Conservation (phyloP, 2,888 invertebrate species). For the Andrena dorsata region DNA sequence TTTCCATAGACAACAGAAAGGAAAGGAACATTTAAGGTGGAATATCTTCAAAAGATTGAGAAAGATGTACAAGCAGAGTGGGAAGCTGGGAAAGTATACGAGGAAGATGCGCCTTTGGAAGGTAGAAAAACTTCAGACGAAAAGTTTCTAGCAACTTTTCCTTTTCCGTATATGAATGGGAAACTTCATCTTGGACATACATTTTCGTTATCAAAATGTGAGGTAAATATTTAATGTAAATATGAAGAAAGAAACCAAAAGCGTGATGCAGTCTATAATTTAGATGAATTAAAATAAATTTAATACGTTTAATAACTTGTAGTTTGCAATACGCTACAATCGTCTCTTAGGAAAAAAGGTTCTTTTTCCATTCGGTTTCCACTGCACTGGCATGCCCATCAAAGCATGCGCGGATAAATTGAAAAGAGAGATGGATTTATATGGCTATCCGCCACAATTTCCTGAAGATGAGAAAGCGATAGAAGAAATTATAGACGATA, state of each 20-base stretch:
- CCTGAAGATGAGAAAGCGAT: constrained; percentile 87
- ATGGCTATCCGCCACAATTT: constrained; percentile 96
- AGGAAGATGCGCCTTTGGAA: constrained; percentile 91
- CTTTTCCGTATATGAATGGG: constrained; percentile 99
- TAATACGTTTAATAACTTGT: constrained; percentile 21
- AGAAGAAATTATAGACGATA: constrained; percentile 86
- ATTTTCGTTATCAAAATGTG: constrained; percentile 98
- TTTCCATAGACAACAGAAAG: constrained; percentile 86
- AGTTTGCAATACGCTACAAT: constrained; percentile 97
- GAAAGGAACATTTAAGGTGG: constrained; percentile 98
- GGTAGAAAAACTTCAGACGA: constrained; percentile 87
- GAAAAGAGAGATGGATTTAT: constrained; percentile 95
- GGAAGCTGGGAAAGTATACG: constrained; percentile 92
- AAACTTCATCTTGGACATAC: constrained; percentile 98
- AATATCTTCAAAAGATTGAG: constrained; percentile 96
- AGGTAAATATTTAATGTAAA: constrained; percentile 87
- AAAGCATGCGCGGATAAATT: constrained; percentile 99
- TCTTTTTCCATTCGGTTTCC: constrained; percentile 98
- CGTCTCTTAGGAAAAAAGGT: constrained; percentile 96
- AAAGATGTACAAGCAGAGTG: constrained; percentile 93
- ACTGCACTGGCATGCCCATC: constrained; percentile 99
- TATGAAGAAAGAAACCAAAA: not conserved
- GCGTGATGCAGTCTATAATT: not conserved
- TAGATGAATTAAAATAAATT: not conserved
- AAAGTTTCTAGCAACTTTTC: constrained; percentile 97